These are phyloP conservation scores for Trichacis sp. DNA, from an alignment of 2,888 invertebrate species.

Conservation along the genomic window DNA sequence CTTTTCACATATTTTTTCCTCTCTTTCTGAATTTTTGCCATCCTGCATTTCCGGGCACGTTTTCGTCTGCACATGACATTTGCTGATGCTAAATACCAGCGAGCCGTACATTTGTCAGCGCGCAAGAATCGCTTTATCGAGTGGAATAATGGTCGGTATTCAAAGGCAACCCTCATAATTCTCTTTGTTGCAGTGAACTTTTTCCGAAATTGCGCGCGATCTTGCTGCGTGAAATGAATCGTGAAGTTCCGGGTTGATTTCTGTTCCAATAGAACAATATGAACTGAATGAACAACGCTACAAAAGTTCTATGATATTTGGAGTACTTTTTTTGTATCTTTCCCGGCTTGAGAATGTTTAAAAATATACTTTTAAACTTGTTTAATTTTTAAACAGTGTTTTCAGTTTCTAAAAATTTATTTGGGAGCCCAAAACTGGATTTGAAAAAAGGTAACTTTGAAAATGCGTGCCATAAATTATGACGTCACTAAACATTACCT, in stretches of 20 bases:
- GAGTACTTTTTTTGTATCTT: no score
- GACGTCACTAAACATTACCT: no score
- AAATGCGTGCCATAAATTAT: no score
- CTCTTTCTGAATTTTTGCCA: slow-evolving; percentile 20
- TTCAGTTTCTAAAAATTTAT: no score
- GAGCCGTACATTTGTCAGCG: slow-evolving; percentile 60
- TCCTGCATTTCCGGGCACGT: slow-evolving; percentile 27
- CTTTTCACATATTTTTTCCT: slow-evolving; percentile 44
- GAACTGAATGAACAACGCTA: no score
- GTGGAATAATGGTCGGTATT: slow-evolving; percentile 65
- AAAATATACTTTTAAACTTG: no score
- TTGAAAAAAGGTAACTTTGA: no score
- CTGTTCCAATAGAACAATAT: no score
- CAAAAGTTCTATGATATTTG: no score
- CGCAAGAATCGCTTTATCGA: slow-evolving; percentile 64
- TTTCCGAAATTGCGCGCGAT: slow-evolving; percentile 57
- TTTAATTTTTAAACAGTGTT: no score
- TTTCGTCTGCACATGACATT: slow-evolving; percentile 28
- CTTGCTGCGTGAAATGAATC: slow-evolving; percentile 7
- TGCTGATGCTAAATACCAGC: slow-evolving; percentile 61
- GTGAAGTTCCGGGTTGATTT: background rate
- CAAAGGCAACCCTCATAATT: slow-evolving; percentile 58
- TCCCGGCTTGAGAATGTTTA: no score
- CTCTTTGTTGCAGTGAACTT: slow-evolving; percentile 55
- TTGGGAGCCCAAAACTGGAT: no score